A percentile compares a stretch with the other conserved stretches of the same genome.
Conservation (phyloP, 2,888 invertebrate species). For the Parasteatoda lunata region DNA sequence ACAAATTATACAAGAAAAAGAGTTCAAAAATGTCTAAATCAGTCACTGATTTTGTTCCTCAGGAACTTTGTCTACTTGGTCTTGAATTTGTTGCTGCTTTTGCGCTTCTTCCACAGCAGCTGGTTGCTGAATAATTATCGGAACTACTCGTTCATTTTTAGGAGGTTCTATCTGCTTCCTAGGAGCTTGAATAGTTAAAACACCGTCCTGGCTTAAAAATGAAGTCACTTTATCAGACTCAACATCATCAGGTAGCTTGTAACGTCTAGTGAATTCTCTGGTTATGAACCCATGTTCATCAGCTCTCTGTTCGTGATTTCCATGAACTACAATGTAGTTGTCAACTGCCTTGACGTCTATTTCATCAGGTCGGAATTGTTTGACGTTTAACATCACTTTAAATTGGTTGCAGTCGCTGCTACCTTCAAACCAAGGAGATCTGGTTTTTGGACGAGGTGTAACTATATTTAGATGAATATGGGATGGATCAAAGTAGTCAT, state of each 20-base stretch:
- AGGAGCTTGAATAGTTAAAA: slow-evolving; percentile 77
- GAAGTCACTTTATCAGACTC: slow-evolving; percentile 84
- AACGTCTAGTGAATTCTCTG: slow-evolving; percentile 84
- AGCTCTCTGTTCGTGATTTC: slow-evolving; percentile 88
- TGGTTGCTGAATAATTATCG: slow-evolving; percentile 49
- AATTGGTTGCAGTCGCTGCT: slow-evolving; percentile 9
- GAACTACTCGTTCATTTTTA: slow-evolving; percentile 71
- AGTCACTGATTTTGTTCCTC: too few relatives aligned
- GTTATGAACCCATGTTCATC: slow-evolving; percentile 88
- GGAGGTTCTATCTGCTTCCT: slow-evolving; percentile 69
- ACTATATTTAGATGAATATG: too few relatives aligned
- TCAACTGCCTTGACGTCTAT: slow-evolving; percentile 84
- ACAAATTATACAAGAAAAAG: too few relatives aligned
- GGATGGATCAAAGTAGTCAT: too few relatives aligned
- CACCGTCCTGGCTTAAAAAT: slow-evolving; percentile 84
- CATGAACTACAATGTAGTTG: slow-evolving; percentile 81
- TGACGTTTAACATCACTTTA: slow-evolving; percentile 79
- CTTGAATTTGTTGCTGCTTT: too few relatives aligned
- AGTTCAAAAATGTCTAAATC: too few relatives aligned
- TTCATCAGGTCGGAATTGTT: slow-evolving; percentile 85
- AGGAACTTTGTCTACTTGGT: too few relatives aligned
- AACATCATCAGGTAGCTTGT: slow-evolving; percentile 83
- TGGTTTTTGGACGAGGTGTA: too few relatives aligned
- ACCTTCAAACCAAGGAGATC: too few relatives aligned
- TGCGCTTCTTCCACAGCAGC: too few relatives aligned